phyloP scores from a whole-genome alignment of 2,888 invertebrate genomes.

The Torymus tubicola region DNA sequence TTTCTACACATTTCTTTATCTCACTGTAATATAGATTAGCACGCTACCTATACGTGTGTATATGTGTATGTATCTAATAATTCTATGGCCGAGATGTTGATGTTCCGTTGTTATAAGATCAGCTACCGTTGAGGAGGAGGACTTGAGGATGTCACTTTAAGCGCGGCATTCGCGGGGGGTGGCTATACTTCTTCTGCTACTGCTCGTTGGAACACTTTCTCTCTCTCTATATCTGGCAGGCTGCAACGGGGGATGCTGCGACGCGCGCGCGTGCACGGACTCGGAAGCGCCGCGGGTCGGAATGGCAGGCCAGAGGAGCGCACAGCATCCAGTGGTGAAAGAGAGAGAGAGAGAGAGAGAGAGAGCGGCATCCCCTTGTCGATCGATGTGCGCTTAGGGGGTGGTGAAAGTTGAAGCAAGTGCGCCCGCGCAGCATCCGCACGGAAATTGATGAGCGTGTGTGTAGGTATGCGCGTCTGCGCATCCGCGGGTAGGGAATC shows the following conservation, averaged over 20 bases:
- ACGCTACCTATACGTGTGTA: neutral
- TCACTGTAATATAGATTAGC: neutral
- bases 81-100: neutral
- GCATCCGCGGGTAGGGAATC: neutral
- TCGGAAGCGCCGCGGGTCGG: slow-evolving; percentile 60
- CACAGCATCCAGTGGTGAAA: slow-evolving; percentile 47
- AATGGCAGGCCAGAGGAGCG: slow-evolving; percentile 58
- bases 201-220: neutral
- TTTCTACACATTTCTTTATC: neutral
- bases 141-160: slow-evolving; percentile 36
- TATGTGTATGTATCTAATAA: too few species aligned
- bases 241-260: neutral
- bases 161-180: slow-evolving; percentile 55
- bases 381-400: slow-evolving; percentile 18
- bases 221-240: neutral
- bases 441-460: neutral
- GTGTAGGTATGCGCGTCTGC: too few species aligned
- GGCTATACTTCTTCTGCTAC: neutral
- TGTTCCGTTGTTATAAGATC: neutral
- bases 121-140: slow-evolving; percentile 39
- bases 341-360: too few species aligned
- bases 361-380: neutral
- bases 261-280: neutral
- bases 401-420: too few species aligned
- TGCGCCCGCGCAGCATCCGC: neutral